Evolutionary conservation across 2,888 invertebrate genomes (phyloP).

Genomic region (Rhagophthalmus giganteus): DNA sequence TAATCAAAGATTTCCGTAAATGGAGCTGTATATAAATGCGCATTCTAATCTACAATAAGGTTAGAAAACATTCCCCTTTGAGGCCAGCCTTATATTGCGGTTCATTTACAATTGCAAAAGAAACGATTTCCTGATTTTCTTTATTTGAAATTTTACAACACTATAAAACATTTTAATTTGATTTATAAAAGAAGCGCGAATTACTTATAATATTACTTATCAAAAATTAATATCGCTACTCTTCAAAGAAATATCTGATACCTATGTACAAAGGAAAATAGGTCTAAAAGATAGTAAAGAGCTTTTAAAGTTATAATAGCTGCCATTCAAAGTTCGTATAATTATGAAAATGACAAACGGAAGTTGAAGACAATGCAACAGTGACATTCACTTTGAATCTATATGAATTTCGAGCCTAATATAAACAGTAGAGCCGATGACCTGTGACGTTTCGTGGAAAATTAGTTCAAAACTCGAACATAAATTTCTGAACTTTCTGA

Average conservation of each 20-base stretch:
- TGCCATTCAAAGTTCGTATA: slow-evolving; percentile 31
- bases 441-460: slow-evolving; percentile 31
- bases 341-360: slow-evolving; percentile 30
- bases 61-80: too few relatives aligned
- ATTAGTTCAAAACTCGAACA: slow-evolving; percentile 31
- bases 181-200: too few relatives aligned
- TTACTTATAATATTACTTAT: too few relatives aligned
- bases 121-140: too few relatives aligned
- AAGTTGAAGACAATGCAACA: slow-evolving; percentile 30
- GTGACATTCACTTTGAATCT: slow-evolving; percentile 33
- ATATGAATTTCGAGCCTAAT: slow-evolving; percentile 30
- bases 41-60: too few relatives aligned
- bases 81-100: too few relatives aligned
- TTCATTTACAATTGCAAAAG: too few relatives aligned
- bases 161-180: too few relatives aligned
- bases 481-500: slow-evolving; percentile 31
- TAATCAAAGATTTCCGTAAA: too few relatives aligned
- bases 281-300: slow-evolving; percentile 13
- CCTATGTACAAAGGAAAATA: slow-evolving; percentile 5
- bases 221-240: too few relatives aligned
- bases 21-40: too few relatives aligned
- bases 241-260: slow-evolving; percentile 1
- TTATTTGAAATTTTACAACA: too few relatives aligned
- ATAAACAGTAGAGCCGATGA: slow-evolving; percentile 35
- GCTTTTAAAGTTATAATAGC: slow-evolving; percentile 24